Evolutionary conservation across 2,113 vertebrate genomes (phyloP).

Genomic region (Pedetes capensis): DNA sequence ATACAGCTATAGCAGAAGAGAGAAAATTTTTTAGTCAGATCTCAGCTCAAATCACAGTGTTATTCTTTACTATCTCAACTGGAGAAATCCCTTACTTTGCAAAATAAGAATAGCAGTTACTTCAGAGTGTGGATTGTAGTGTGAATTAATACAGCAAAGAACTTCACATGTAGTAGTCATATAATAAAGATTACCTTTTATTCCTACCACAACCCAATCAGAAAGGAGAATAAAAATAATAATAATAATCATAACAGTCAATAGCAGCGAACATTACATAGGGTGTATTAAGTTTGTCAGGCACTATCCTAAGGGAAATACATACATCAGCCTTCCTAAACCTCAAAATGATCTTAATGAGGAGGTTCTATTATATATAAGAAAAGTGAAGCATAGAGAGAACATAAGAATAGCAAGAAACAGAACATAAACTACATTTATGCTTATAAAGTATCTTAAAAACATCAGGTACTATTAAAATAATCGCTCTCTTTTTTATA

Average conservation of each 20-base stretch:
- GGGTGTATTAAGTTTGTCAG: background rate
- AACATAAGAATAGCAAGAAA: background rate
- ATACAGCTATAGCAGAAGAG: background rate
- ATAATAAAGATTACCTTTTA: background rate
- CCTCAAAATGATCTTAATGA: background rate
- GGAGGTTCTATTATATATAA: background rate
- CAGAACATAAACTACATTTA: background rate
- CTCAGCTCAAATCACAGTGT: background rate
- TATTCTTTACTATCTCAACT: slow-evolving; percentile 32
- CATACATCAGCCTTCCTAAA: background rate
- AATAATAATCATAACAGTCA: background rate
- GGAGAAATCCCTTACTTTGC: background rate
- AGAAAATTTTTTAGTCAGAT: background rate
- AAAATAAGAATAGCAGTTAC: slow-evolving; percentile 23
- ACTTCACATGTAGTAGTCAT: background rate
- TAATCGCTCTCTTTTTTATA: background rate
- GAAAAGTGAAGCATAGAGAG: slow-evolving; percentile 17
- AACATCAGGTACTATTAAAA: slow-evolving; percentile 19
- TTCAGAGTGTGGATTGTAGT: background rate
- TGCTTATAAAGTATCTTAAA: slow-evolving; percentile 5
- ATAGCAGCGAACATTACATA: background rate
- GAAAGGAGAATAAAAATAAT: background rate
- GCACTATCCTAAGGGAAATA: background rate
- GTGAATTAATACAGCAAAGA: background rate
- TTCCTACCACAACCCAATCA: background rate